phyloP scores from a whole-genome alignment of 2,888 invertebrate species.

The Lamellibrachia columna region DNA sequence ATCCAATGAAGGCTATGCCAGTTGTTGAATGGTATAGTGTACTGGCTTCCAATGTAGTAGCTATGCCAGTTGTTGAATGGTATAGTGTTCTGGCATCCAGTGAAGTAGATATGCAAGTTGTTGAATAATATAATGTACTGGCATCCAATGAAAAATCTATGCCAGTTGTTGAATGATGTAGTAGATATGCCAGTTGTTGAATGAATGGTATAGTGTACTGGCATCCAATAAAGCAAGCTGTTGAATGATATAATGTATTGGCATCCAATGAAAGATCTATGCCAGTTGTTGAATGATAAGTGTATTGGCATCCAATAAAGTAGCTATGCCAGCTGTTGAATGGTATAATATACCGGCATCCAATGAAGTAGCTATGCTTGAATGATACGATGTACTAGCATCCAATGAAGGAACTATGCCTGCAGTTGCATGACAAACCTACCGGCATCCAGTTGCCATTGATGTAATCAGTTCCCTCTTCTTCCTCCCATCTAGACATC shows the following conservation, averaged over 20 bases:
- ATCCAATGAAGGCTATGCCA: no score
- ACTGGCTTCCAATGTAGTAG: no score
- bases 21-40: no score
- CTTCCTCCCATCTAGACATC: constrained; percentile 54
- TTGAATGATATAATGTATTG: not conserved
- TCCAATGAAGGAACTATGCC: not conserved
- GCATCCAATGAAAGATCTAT: not conserved
- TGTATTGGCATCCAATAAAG: constrained; percentile 71
- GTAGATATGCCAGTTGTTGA: not conserved
- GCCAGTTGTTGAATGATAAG: constrained; percentile 27
- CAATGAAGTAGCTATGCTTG: not conserved
- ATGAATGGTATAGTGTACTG: not conserved
- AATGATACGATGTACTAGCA: not conserved
- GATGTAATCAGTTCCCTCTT: constrained; percentile 77
- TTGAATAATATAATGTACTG: no score
- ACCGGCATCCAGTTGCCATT: constrained; percentile 81
- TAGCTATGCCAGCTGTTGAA: no score
- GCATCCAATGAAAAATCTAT: no score
- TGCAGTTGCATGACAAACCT: constrained; percentile 48
- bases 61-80: no score
- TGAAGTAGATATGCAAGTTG: no score
- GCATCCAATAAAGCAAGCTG: not conserved
- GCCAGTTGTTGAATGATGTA: not conserved
- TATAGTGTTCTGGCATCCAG: no score
- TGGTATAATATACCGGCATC: no score